A percentile compares a stretch with the other conserved stretches of the same genome.
phyloP scores from a whole-genome alignment of 2,113 vertebrate genomes.

The Solea solea region DNA sequence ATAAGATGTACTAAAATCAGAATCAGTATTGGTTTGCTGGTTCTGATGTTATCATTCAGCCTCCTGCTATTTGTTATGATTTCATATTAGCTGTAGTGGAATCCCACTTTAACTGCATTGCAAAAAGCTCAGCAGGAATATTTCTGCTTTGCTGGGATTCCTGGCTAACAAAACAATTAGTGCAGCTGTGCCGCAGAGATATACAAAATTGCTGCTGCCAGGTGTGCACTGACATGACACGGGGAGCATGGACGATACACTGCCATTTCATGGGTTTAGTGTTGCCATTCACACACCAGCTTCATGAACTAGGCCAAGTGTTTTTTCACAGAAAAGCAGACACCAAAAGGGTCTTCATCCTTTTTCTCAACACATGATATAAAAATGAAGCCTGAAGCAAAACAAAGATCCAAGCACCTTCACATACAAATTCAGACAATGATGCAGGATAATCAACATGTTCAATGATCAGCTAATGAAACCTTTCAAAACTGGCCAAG shows the following conservation, averaged over 20 bases:
- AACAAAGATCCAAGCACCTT: no score
- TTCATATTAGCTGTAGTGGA: background rate
- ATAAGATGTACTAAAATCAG: no score
- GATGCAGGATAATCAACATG: background rate
- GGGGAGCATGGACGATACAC: constrained; percentile 15
- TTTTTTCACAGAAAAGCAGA: constrained; percentile 20
- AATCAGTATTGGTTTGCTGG: no score
- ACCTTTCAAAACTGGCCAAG: background rate
- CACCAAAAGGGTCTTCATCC: constrained; percentile 3
- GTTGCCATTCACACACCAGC: constrained; percentile 28
- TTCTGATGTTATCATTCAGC: no score
- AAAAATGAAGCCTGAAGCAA: no score
- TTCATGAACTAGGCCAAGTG: constrained; percentile 27
- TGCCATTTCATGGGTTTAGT: constrained; percentile 28
- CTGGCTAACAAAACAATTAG: constrained; percentile 65
- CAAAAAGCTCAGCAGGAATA: constrained; percentile 5
- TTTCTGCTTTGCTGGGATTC: constrained; percentile 39
- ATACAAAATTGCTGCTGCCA: constrained; percentile 23
- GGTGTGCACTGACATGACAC: constrained; percentile 25
- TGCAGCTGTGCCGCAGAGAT: constrained; percentile 40
- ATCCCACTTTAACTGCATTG: background rate
- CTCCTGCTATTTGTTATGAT: no score
- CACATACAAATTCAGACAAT: no score
- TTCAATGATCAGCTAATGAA: background rate
- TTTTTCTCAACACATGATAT: no score